These are phyloP conservation scores for Zygogramma bicolorata DNA, from an alignment of 2,888 invertebrate species.

Conservation along the genomic window DNA sequence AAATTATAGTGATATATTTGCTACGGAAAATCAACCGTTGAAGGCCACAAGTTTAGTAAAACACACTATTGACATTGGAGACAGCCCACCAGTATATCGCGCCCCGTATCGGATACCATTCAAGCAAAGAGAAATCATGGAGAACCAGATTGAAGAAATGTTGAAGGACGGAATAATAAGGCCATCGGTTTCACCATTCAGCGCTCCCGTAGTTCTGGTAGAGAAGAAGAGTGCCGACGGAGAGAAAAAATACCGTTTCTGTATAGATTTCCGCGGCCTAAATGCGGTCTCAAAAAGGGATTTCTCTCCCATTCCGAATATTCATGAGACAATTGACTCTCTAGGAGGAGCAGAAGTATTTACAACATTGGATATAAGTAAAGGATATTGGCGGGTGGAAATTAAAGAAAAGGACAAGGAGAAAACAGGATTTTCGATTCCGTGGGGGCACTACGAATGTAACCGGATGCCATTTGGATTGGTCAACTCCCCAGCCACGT, in stretches of 20 bases:
- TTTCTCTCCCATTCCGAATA: slow-evolving; percentile 41
- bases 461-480: slow-evolving; percentile 55
- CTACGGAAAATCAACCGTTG: too few relatives aligned
- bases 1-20: too few relatives aligned
- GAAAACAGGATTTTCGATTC: slow-evolving; percentile 43
- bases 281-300: slow-evolving; percentile 38
- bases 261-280: slow-evolving; percentile 38
- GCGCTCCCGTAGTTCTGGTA: slow-evolving; percentile 58
- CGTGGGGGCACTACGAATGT: slow-evolving; percentile 50
- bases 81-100: too few relatives aligned
- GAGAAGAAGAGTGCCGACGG: slow-evolving; percentile 35
- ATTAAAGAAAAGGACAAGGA: slow-evolving; percentile 37
- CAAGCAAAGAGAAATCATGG: too few relatives aligned
- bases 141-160: too few relatives aligned
- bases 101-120: too few relatives aligned
- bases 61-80: too few relatives aligned
- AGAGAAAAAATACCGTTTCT: slow-evolving; percentile 38
- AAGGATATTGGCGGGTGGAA: slow-evolving; percentile 43
- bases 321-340: slow-evolving; percentile 29
- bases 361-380: slow-evolving; percentile 41
- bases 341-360: slow-evolving; percentile 33
- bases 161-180: slow-evolving; percentile 47
- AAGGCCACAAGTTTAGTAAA: too few relatives aligned
- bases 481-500: slow-evolving; percentile 44
- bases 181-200: slow-evolving; percentile 55